Evolutionary conservation across 2,113 vertebrate genomes (phyloP).

Genomic region (Proteles cristata): DNA sequence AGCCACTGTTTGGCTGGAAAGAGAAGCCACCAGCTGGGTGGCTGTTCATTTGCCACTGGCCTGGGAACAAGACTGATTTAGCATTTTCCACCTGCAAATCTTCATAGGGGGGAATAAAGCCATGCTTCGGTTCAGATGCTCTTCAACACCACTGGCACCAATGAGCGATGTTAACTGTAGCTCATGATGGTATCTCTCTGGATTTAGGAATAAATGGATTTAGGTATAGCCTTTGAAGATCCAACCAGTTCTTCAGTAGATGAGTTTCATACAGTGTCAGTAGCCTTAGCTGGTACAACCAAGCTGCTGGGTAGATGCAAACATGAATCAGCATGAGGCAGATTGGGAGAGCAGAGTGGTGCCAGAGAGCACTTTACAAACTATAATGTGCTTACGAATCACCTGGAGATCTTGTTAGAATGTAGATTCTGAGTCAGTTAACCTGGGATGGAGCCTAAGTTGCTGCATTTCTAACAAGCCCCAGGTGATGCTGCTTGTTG

Average conservation of each 20-base stretch:
- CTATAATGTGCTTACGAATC: neutral
- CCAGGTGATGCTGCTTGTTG: neutral
- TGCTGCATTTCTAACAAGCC: neutral
- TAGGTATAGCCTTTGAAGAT: neutral
- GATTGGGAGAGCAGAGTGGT: neutral
- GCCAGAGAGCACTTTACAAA: neutral
- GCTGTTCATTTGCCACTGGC: neutral
- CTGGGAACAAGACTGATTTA: neutral
- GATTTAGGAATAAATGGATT: neutral
- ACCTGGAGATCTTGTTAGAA: neutral
- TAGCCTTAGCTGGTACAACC: neutral
- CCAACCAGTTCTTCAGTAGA: neutral
- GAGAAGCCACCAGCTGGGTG: neutral
- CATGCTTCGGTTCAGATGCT: neutral
- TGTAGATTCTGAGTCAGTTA: neutral
- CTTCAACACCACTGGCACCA: neutral
- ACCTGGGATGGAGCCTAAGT: neutral
- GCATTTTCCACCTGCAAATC: neutral
- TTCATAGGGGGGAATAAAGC: neutral
- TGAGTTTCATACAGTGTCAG: accelerated
- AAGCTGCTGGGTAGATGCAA: neutral
- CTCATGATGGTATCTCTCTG: neutral
- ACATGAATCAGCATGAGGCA: neutral
- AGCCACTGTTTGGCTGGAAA: neutral
- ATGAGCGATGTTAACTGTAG: neutral